Base-by-base conservation (phyloP, 1,140 invertebrate genomes). In the Parapsyche elsis region DNA sequence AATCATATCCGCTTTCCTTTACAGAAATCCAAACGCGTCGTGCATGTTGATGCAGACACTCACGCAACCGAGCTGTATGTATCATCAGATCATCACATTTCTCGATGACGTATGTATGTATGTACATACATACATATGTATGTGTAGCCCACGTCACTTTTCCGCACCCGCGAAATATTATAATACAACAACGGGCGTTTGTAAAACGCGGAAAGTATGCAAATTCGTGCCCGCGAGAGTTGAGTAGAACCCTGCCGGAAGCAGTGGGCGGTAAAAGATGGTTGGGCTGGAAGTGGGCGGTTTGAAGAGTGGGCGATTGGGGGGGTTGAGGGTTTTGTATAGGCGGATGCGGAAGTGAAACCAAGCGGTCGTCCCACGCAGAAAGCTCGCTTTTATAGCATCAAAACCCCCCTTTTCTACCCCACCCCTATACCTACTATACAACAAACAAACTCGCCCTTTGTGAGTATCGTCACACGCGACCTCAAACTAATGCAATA, bases 261-360 rank as follows among this genome's bases (percentile, higher is more conserved):
- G 80, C 70, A 67, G 67, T 78, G 59, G 77, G 77, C 64, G 64
- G 74, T 19, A 19, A 38, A 59, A 38, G 57, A 19, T 46, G 57
- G 71, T 61, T 38, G 45, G n/a, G 24, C 9, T 73, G 74, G 30
- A 67, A 67, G 46, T 45, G 64, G 79, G 71, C 24, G 57, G 73
- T 30, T 16, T 61, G 45, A 23, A 21, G 9, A 49, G 64, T 30
- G n/a, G 30, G 49, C 12, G 9, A 49, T 38, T 30, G n/a, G 30
- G 49, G 45, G 49, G 49, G 71, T 23, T 30, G 78, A 21, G 9
- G 64, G 30, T 16, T 4, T 21, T 21, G 38, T 14, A 44, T 16
- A 64, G 74, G 26, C 21, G 16, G 38, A 78, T 19, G 74, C 81
- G 81, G 81, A 82, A 82, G 81, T 82, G 75, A 71, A 78, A 57